A percentile compares a stretch with the other conserved stretches of the same genome.
phyloP scores from a whole-genome alignment of 2,113 vertebrate species.

The Poeciliopsis turrubarensis region DNA sequence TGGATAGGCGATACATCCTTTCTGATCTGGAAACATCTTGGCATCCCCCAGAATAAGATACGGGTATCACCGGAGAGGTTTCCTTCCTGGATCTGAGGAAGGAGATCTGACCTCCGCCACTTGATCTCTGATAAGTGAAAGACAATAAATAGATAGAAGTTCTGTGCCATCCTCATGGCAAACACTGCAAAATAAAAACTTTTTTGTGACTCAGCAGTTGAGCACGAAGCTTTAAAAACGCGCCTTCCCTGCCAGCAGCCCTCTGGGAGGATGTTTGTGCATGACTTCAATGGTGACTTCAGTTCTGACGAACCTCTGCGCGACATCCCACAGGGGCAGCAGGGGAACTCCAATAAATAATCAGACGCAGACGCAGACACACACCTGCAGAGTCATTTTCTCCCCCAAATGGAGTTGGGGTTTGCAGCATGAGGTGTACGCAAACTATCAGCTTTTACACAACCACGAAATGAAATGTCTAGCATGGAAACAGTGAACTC shows the following conservation, averaged over 20 bases:
- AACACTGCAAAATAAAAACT: slow-evolving; percentile 12
- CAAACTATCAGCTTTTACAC: slow-evolving; percentile 21
- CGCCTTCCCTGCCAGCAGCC: neutral
- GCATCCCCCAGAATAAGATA: neutral
- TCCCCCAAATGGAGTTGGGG: neutral
- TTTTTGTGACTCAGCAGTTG: slow-evolving; percentile 60
- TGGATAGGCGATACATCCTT: no score
- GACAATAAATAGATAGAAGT: neutral
- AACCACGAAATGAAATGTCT: slow-evolving; percentile 36
- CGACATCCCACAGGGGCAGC: neutral
- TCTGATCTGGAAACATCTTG: neutral
- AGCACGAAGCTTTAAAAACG: slow-evolving; percentile 21
- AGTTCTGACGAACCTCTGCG: neutral
- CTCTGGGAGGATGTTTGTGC: neutral
- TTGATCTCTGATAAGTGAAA: neutral
- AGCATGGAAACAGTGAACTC: slow-evolving; percentile 28
- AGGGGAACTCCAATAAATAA: slow-evolving; percentile 49
- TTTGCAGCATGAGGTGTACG: slow-evolving; percentile 20
- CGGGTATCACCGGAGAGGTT: no score
- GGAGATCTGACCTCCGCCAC: neutral
- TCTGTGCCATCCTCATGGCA: neutral
- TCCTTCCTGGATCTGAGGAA: neutral
- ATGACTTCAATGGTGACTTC: neutral
- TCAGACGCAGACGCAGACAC: slow-evolving; percentile 17
- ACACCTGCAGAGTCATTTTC: slow-evolving; percentile 33